Percentiles rank a stretch among this genome's conserved stretches.
Conservation (phyloP, 2,113 vertebrate genomes). For the Aspiorhynchus laticeps region DNA sequence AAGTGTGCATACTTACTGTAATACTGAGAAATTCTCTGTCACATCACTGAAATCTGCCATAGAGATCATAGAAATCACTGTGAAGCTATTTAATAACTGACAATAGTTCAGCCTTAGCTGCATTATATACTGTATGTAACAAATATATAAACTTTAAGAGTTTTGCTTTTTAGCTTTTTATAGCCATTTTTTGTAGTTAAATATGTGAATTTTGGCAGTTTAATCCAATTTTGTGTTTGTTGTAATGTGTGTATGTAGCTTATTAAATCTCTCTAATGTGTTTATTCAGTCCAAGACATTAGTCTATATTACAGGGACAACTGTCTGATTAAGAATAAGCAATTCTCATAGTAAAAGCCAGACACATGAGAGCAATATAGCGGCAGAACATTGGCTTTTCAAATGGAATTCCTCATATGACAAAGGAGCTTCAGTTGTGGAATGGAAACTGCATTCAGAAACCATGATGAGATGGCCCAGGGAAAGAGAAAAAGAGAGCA, state of each 20-base stretch:
- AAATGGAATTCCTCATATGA: constrained; percentile 27
- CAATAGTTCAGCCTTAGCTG: background rate
- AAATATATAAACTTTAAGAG: background rate
- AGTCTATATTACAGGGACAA: constrained; percentile 21
- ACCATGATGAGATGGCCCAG: constrained; percentile 24
- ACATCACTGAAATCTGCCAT: background rate
- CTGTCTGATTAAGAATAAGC: background rate
- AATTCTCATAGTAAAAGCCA: background rate
- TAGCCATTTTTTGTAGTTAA: background rate
- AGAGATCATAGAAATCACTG: background rate
- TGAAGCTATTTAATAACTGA: background rate
- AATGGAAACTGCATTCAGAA: constrained; percentile 47
- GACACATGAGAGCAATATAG: constrained; percentile 47
- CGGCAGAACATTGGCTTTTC: constrained; percentile 36
- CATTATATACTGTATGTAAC: background rate
- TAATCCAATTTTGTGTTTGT: background rate
- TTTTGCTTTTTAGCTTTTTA: background rate
- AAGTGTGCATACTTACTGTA: constrained; percentile 15
- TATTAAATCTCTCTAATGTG: background rate
- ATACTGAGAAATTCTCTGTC: background rate
- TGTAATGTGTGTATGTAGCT: background rate
- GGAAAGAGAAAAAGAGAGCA: constrained; percentile 9
- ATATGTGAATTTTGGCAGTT: background rate
- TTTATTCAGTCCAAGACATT: constrained; percentile 15
- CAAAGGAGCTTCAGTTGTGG: constrained; percentile 32